phyloP scores from a whole-genome alignment of 2,888 invertebrate genomes.

The Tachina lurida region DNA sequence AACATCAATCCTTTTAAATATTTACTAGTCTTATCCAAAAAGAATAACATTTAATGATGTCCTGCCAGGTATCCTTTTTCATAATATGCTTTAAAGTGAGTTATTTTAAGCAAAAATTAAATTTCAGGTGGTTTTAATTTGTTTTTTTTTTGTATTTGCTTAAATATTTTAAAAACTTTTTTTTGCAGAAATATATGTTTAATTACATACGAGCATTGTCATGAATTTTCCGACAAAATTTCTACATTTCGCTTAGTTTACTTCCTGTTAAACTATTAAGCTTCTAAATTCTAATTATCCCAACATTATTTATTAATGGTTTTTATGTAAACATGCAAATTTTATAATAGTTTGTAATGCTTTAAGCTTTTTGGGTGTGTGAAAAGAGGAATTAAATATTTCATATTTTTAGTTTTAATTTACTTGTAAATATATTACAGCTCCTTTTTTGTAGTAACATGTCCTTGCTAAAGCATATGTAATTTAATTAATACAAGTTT shows the following conservation, averaged over 20 bases:
- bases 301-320: conserved; percentile 13
- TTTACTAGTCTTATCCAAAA: neutral
- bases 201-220: too few relatives aligned
- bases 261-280: neutral
- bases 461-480: neutral
- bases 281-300: neutral
- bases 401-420: neutral
- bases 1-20: neutral
- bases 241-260: neutral
- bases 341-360: neutral
- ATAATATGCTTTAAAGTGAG: neutral
- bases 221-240: neutral
- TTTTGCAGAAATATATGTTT: too few relatives aligned
- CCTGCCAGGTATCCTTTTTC: conserved; percentile 9
- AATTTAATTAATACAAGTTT: conserved; percentile 6
- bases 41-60: neutral
- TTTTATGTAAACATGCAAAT: conserved; percentile 7
- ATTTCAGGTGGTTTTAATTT: too few relatives aligned
- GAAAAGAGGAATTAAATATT: neutral
- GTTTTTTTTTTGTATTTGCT: too few relatives aligned
- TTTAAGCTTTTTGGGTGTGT: neutral
- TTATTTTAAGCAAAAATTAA: neutral
- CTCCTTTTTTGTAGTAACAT: neutral
- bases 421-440: neutral
- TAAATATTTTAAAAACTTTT: too few relatives aligned